Conservation (phyloP, 2,888 invertebrate species). For the Trissoscelio sp. region DNA sequence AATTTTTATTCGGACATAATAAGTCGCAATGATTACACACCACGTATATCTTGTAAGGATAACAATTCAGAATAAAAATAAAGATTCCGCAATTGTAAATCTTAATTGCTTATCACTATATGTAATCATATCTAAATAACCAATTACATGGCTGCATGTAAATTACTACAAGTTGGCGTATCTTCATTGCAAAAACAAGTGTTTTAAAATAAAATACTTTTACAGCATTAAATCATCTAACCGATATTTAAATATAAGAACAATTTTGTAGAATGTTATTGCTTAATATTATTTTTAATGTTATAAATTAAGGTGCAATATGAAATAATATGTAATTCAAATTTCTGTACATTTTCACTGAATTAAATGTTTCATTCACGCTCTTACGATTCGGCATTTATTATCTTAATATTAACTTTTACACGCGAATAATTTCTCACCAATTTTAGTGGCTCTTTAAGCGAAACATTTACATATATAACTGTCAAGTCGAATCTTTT, state of each 20-base stretch:
- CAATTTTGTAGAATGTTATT: no score
- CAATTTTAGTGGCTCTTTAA: slow-evolving; percentile 10
- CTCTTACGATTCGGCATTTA: slow-evolving; percentile 1
- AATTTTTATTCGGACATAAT: slow-evolving; percentile 34
- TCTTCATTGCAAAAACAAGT: no score
- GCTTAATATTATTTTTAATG: no score
- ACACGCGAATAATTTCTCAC: slow-evolving; percentile 10
- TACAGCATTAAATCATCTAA: no score
- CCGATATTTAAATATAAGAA: no score
- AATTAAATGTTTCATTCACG: neutral
- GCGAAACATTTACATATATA: slow-evolving; percentile 38
- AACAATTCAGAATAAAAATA: slow-evolving; percentile 49
- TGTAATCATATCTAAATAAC: slow-evolving; percentile 59
- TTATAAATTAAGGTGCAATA: no score
- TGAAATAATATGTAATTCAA: no score
- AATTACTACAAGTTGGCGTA: slow-evolving; percentile 14
- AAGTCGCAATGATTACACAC: slow-evolving; percentile 27
- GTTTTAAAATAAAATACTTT: no score
- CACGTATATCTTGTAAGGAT: slow-evolving; percentile 54
- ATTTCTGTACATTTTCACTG: no score
- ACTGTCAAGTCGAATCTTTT: slow-evolving; percentile 40
- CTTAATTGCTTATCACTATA: slow-evolving; percentile 63
- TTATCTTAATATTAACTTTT: slow-evolving; percentile 4
- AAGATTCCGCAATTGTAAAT: slow-evolving; percentile 43
- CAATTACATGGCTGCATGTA: slow-evolving; percentile 51